phyloP scores from a whole-genome alignment of 1,140 invertebrate genomes.

The Bombus impatiens region DNA sequence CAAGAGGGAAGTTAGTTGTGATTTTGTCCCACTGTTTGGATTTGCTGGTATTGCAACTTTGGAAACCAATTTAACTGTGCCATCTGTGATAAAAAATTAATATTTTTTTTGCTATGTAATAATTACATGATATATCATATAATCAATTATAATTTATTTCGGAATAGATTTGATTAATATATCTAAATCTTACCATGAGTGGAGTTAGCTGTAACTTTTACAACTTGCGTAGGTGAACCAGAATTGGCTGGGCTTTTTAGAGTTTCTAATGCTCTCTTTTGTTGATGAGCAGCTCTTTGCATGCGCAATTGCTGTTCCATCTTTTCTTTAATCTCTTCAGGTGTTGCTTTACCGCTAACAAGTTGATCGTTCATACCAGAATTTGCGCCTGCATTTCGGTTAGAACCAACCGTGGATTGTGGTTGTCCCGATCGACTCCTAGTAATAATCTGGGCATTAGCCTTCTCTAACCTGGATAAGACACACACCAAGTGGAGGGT shows the following conservation, averaged over 20 bases:
- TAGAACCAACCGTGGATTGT: constrained; percentile 73
- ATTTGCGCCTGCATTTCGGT: constrained; percentile 64
- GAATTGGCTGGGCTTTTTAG: constrained; percentile 81
- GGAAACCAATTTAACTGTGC: constrained; percentile 85
- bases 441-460: constrained; percentile 88
- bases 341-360: constrained; percentile 84
- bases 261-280: constrained; percentile 88
- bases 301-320: constrained; percentile 94
- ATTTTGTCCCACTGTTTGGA: constrained; percentile 84
- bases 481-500: constrained; percentile 79
- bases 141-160: background rate
- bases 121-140: background rate
- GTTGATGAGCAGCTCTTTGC: constrained; percentile 93
- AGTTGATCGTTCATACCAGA: constrained; percentile 74
- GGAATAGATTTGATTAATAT: background rate
- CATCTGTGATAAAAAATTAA: constrained; percentile 77
- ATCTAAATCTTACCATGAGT: constrained; percentile 76
- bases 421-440: constrained; percentile 88
- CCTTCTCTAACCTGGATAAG: constrained; percentile 84
- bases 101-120: constrained; percentile 28
- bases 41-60: constrained; percentile 85
- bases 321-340: constrained; percentile 94
- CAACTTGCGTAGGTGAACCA: constrained; percentile 78
- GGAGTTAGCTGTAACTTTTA: constrained; percentile 84
- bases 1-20: constrained; percentile 86